Evolutionary conservation across 2,888 invertebrate species (phyloP).

Genomic region (Escarpia spicata): DNA sequence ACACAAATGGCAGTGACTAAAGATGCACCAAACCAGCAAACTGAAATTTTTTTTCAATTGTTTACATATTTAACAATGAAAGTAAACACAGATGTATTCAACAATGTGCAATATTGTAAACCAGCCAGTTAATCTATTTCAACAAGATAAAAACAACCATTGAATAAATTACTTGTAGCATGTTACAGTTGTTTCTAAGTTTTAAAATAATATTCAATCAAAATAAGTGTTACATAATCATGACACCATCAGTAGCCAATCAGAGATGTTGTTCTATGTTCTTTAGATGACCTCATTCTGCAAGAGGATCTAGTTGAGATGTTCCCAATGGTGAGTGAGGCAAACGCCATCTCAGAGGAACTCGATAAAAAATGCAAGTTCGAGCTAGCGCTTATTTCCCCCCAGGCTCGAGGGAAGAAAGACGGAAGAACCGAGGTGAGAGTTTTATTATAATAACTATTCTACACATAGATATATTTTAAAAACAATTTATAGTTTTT

Average conservation of each 20-base stretch:
- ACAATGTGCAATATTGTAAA: background rate
- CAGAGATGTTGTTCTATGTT: background rate
- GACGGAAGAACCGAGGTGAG: constrained; percentile 59
- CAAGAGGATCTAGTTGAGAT: constrained; percentile 60
- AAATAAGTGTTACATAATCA: background rate
- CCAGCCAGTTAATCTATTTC: background rate
- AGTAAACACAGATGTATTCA: too few relatives aligned
- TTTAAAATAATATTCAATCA: background rate
- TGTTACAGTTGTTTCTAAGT: background rate
- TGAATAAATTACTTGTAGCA: background rate
- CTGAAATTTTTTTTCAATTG: background rate
- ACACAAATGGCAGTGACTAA: background rate
- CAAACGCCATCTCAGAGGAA: constrained; percentile 61
- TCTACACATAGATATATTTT: background rate
- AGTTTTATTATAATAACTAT: background rate
- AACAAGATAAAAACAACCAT: background rate
- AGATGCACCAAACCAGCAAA: background rate
- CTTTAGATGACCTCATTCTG: constrained; percentile 58
- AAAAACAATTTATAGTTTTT: too few relatives aligned
- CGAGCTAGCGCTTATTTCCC: constrained; percentile 58
- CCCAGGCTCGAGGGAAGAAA: constrained; percentile 55
- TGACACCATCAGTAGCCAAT: background rate
- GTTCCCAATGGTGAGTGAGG: constrained; percentile 60
- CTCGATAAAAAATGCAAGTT: constrained; percentile 59
- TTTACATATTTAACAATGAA: background rate